Conservation (phyloP, 2,797 vertebrate genomes). For the Typhlichthys eigenmanni region DNA sequence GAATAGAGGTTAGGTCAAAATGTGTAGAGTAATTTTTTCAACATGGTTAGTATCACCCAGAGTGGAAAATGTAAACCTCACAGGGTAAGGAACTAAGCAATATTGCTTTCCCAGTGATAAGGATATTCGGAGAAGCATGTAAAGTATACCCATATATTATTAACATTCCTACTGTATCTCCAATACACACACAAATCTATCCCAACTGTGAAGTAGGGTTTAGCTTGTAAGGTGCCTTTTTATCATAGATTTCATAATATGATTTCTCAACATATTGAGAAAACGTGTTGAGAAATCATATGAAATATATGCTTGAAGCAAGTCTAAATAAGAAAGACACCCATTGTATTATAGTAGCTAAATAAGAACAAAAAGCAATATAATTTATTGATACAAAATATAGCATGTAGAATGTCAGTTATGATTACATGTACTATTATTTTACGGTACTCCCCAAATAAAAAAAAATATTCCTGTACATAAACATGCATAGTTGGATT, state of each 20-base stretch:
- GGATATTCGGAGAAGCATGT: constrained; percentile 6
- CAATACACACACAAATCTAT: constrained; percentile 41
- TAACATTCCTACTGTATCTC: constrained; percentile 24
- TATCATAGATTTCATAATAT: too few relatives aligned
- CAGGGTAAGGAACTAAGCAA: not conserved
- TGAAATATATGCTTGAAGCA: constrained; percentile 19
- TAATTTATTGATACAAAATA: constrained; percentile 17
- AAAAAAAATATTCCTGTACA: constrained; percentile 24
- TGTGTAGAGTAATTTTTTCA: not conserved
- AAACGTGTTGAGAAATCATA: constrained; percentile 1
- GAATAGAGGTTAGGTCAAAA: too few relatives aligned
- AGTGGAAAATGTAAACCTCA: too few relatives aligned
- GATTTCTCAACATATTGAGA: too few relatives aligned
- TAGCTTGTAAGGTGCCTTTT: not conserved
- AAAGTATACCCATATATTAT: constrained; percentile 23
- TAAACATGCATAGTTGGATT: constrained; percentile 20
- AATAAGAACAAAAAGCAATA: not conserved
- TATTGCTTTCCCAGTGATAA: not conserved
- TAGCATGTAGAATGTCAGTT: constrained; percentile 20
- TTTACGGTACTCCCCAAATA: constrained; percentile 8
- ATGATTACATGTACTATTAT: constrained; percentile 7
- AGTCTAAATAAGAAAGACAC: constrained; percentile 13
- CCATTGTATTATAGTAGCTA: constrained; percentile 2
- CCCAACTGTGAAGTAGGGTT: constrained; percentile 15
- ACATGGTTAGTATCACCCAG: constrained; percentile 1